Evolutionary conservation across 2,888 invertebrate genomes (phyloP), one percentile per base, ranked within the genome.

Genomic region (Altica lythri): DNA sequence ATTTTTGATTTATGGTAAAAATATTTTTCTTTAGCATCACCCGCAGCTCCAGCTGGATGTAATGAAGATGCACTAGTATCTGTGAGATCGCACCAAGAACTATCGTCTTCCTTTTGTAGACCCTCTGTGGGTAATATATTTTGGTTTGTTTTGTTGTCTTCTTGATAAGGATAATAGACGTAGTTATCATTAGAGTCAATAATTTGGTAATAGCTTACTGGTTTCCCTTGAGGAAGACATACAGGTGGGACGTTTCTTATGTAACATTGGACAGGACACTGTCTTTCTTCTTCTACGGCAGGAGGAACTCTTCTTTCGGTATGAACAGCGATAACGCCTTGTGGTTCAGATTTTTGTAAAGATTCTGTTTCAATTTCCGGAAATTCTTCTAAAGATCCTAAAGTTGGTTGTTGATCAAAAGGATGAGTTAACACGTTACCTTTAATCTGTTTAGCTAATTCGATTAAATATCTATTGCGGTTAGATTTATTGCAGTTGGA

Each of bases 381-480:
- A 5, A 53, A 58, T 34, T 16, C 32, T 17, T 45, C 49, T 16
- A 65, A 34, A 35, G 57, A 8, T 27, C 61, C 63, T 9, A 30
- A 8, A 4, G 60, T 57, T n/a, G 69, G 69, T n/a, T 48, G 37
- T 52, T 62, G 56, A 42, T 63, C 60, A 53, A 69, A 69, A 6
- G 69, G 69, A 4, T 61, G 55, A 2, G 48, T 30, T 18, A 68
- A 37, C 18, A 46, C 53, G 27, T 65, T 64, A 18, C 53, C 59
- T 55, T 61, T 57, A 12, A 69, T 68, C 54, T 69, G 69, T 19
- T 55, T 60, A 8, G 67, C 63, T 17, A 69, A 46, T 54, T 69
- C 68, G 8, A 55, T 38, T 37, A 67, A 52, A 37, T 67, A 67
- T 6, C 48, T 40, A 40, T 67, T 69, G 32, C 69, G 55, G 4